These are phyloP conservation scores for Cinclus mexicanus DNA, from an alignment of 2,113 vertebrate species.

Conservation along the genomic window DNA sequence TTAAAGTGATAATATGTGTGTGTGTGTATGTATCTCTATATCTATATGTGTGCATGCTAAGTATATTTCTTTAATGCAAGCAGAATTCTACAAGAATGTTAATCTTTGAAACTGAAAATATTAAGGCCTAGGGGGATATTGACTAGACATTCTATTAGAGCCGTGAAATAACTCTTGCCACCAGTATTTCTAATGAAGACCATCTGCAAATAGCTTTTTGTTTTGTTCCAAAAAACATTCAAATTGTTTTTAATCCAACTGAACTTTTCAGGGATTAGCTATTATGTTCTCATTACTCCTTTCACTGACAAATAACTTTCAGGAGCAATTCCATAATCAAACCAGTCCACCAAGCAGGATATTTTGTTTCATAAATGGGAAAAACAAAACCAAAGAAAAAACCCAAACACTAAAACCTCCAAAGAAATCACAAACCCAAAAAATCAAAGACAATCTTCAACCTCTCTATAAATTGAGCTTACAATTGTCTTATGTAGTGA, in stretches of 20 bases:
- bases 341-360: not conserved
- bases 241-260: not conserved
- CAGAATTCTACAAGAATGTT: not conserved
- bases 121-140: slow-evolving; percentile 30
- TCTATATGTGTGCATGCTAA: not conserved
- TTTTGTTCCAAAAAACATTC: slow-evolving; percentile 20
- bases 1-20: not conserved
- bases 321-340: not conserved
- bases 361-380: not conserved
- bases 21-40: not conserved
- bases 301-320: slow-evolving; percentile 21
- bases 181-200: slow-evolving; percentile 43
- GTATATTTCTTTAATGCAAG: not conserved
- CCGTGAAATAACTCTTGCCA: slow-evolving; percentile 28
- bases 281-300: slow-evolving; percentile 26
- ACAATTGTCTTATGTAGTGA: not conserved
- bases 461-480: not conserved
- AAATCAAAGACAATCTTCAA: not conserved
- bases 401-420: not conserved
- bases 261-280: slow-evolving; percentile 53
- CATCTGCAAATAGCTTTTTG: slow-evolving; percentile 29
- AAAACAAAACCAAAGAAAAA: not conserved
- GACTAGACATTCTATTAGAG: not conserved
- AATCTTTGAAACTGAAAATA: slow-evolving; percentile 27
- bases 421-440: not conserved